Evolutionary conservation across 2,113 vertebrate genomes (phyloP).

Genomic region (Oceanites oceanicus): DNA sequence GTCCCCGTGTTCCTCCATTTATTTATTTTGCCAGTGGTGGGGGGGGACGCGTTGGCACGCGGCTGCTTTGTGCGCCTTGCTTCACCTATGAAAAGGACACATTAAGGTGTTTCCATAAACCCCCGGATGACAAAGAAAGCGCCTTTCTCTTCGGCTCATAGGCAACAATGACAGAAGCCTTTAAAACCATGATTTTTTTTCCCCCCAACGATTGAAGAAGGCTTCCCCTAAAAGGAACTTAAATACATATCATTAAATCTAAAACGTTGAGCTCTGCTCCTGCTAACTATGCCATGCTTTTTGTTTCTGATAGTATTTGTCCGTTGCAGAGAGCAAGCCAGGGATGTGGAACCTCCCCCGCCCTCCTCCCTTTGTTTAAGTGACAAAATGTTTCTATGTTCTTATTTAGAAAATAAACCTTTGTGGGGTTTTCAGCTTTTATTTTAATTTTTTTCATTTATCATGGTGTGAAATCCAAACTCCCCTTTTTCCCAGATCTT

Average conservation of each 20-base stretch:
- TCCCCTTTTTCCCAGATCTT: conserved; percentile 11
- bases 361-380: conserved; percentile 66
- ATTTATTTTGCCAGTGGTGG: conserved; percentile 27
- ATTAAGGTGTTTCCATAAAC: conserved; percentile 62
- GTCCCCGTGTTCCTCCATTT: conserved; percentile 24
- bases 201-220: not conserved
- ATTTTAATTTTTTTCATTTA: not conserved
- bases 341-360: conserved; percentile 46
- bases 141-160: conserved; percentile 27
- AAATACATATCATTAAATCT: conserved; percentile 59
- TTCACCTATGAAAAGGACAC: conserved; percentile 60
- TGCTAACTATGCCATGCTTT: conserved; percentile 55
- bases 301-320: conserved; percentile 63
- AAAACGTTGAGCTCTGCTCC: conserved; percentile 12
- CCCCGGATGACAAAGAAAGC: conserved; percentile 52
- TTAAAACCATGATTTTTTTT: not conserved
- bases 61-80: conserved; percentile 49
- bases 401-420: conserved; percentile 57
- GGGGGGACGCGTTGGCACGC: conserved; percentile 37
- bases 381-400: conserved; percentile 62
- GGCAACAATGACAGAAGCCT: conserved; percentile 47
- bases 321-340: conserved; percentile 51
- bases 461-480: not conserved
- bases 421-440: not conserved
- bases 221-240: conserved; percentile 60